Evolutionary conservation across 2,888 invertebrate species (phyloP).

Genomic region (Scaptomyza tumidula): DNA sequence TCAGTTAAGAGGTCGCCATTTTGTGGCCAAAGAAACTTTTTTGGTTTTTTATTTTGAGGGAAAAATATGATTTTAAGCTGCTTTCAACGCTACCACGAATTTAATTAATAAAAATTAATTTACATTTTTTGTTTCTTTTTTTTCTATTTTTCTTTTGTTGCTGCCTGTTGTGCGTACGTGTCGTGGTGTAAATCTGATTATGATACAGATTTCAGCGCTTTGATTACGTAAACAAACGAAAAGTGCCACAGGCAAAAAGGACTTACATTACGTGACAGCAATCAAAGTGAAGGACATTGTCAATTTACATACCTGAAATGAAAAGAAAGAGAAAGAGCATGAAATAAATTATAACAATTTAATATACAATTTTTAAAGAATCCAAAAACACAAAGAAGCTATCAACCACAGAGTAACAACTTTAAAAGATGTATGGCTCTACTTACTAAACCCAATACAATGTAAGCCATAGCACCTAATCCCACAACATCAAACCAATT

Average conservation of each 20-base stretch:
- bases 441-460: not conserved
- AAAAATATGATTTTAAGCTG: constrained; percentile 63
- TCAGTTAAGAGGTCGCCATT: constrained; percentile 60
- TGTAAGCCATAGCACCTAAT: constrained; percentile 8
- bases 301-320: constrained; percentile 64
- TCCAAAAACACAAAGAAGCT: too few relatives aligned
- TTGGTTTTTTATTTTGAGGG: not conserved
- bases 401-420: not conserved
- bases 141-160: constrained; percentile 12
- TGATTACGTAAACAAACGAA: constrained; percentile 28
- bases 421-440: not conserved
- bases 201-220: constrained; percentile 39
- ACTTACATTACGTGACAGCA: constrained; percentile 52
- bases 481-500: too few relatives aligned
- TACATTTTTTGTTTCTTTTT: constrained; percentile 41
- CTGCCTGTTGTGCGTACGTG: too few relatives aligned
- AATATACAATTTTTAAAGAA: not conserved
- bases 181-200: constrained; percentile 63
- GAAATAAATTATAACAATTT: not conserved
- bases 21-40: constrained; percentile 39
- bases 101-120: constrained; percentile 71
- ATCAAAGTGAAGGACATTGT: constrained; percentile 47
- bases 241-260: constrained; percentile 45
- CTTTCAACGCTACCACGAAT: constrained; percentile 56
- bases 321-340: constrained; percentile 10